Evolutionary conservation across 2,888 invertebrate genomes (phyloP), one percentile per base, ranked within the genome.

Genomic region (Ichneumoninae sp.): DNA sequence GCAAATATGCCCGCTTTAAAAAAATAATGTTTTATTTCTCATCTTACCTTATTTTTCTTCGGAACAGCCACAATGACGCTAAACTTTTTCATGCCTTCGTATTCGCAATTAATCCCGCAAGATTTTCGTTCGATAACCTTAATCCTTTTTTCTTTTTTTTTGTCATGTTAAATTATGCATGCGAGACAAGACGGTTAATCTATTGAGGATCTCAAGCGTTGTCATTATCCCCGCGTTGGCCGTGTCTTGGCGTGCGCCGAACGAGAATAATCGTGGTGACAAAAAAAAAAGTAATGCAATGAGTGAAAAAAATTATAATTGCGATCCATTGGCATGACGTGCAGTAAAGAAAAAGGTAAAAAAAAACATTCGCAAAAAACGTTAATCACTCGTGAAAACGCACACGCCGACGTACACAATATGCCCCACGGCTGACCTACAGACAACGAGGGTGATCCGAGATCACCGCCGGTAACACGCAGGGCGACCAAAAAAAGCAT

Each of bases 401-500:
- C 62, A 71, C n/a, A 80, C 69, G 70, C 66, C 60, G 66, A 79
- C 70, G 57, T 47, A 65, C 19, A 75, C 50, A 47, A 66, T 44
- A 57, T 72, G 66, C 8, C 52, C 52, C 47, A 40, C 79, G 62
- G 78, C 36, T 70, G 70, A 78, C 44, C 71, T 66, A 54, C 72
- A 30, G 52, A 50, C 22, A 40, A 44, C 40, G 52, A n/a, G 30
- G 52, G 44, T 19, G 79, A 71, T 79, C 22, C 60, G 66, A 22
- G 54, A 70, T 66, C 33, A 74, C 60, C 76, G 62, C 30, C 60
- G 62, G 80, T 72, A 54, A 80, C 70, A 89, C 88, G 89, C 87
- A 88, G 92, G 90, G 90, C 89, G 87, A 88, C 88, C 87, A 87
- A 83, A 62, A 57, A 57, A 80, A 78, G 91, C 92, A 87, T 89